Evolutionary conservation across 2,797 vertebrate species (phyloP).

Genomic region (Gymnothorax javanicus): DNA sequence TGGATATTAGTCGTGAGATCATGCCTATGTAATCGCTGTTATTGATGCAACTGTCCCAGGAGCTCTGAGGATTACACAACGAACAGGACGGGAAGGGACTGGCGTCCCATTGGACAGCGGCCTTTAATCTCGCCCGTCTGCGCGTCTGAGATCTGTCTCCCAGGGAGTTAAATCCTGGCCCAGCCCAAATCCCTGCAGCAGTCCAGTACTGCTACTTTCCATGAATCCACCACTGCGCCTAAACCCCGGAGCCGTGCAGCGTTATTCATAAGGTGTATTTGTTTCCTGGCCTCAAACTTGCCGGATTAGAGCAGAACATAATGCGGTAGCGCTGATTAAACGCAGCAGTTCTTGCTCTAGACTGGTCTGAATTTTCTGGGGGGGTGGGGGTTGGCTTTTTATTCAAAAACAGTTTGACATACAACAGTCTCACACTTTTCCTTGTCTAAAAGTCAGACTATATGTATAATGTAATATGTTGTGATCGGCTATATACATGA

Average conservation of each 20-base stretch:
- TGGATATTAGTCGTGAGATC: constrained; percentile 62
- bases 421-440: not conserved
- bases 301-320: constrained; percentile 29
- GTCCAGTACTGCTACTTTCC: constrained; percentile 11
- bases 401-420: not conserved
- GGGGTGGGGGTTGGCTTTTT: too few relatives aligned
- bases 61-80: constrained; percentile 55
- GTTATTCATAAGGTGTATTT: not conserved
- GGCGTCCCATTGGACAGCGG: constrained; percentile 7
- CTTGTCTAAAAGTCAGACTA: too few relatives aligned
- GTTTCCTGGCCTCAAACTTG: constrained; percentile 13
- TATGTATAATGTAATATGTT: too few relatives aligned
- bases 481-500: too few relatives aligned
- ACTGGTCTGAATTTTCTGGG: not conserved
- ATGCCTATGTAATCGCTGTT: constrained; percentile 60
- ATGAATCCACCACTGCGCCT: not conserved
- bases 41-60: constrained; percentile 70
- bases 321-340: constrained; percentile 48
- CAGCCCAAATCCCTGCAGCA: constrained; percentile 10
- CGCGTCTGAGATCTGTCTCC: not conserved
- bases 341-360: constrained; percentile 40
- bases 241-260: not conserved
- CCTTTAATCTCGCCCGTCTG: constrained; percentile 18
- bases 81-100: constrained; percentile 33
- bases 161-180: not conserved